Evolutionary conservation across 2,888 invertebrate genomes (phyloP).

Genomic region (Pegoplata infirma): DNA sequence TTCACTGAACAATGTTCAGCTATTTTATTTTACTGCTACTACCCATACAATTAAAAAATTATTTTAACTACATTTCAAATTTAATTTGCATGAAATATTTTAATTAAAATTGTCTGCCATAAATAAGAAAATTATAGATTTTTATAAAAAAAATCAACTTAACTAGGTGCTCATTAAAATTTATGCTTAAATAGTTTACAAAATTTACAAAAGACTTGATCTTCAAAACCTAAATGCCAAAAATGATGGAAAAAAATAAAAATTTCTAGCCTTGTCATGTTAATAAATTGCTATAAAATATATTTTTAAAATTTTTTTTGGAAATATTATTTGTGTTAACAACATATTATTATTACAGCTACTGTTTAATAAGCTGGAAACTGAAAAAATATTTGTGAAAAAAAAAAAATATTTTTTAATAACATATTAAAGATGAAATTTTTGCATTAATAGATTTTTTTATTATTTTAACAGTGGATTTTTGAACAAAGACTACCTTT

Average conservation of each 20-base stretch:
- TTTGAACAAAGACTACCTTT: not conserved
- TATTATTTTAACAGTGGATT: no score
- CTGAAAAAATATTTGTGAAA: slow-evolving; percentile 27
- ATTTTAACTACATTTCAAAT: not conserved
- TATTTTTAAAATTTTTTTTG: not conserved
- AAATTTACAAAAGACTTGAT: not conserved
- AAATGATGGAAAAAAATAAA: not conserved
- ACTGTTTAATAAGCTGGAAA: slow-evolving; percentile 35
- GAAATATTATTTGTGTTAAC: not conserved
- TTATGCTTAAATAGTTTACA: not conserved
- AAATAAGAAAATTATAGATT: slow-evolving; percentile 2
- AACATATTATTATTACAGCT: slow-evolving; percentile 57
- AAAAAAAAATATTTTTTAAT: not conserved
- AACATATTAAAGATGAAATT: not conserved
- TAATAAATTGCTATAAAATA: slow-evolving; percentile 32
- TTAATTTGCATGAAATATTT: not conserved
- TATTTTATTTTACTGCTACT: no score
- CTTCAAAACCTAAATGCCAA: not conserved
- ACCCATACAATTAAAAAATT: not conserved
- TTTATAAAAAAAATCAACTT: not conserved
- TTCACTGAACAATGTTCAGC: no score
- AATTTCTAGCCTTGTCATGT: slow-evolving; percentile 37
- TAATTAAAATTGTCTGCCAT: not conserved
- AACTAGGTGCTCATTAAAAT: not conserved
- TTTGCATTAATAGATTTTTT: not conserved